These are phyloP conservation scores for Eugnorisma glareosa DNA, from an alignment of 2,888 invertebrate genomes.

Conservation along the genomic window DNA sequence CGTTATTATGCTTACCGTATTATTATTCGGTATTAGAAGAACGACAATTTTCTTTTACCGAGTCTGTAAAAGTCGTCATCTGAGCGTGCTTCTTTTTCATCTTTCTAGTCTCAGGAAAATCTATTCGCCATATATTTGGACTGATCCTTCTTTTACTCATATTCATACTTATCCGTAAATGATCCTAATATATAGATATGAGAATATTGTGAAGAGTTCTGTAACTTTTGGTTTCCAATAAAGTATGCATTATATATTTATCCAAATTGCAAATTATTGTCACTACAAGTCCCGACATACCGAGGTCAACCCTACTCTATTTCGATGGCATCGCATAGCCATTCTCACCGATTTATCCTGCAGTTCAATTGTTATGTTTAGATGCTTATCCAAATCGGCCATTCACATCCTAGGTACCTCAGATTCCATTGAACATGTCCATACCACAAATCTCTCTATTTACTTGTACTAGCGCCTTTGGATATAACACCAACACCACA, in stretches of 20 bases:
- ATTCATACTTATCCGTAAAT: background rate
- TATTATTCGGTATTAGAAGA: background rate
- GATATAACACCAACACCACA: conserved; percentile 51
- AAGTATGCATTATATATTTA: background rate
- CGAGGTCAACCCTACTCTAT: background rate
- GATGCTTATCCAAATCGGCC: conserved; percentile 20
- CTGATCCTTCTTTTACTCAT: background rate
- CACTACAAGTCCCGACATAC: background rate
- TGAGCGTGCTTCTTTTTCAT: background rate
- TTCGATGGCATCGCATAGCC: background rate
- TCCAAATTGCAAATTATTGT: background rate
- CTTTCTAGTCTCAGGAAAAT: background rate
- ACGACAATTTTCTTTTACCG: background rate
- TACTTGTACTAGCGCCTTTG: conserved; percentile 48
- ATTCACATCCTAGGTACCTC: conserved; percentile 22
- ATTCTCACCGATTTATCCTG: background rate
- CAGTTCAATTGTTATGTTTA: conserved; percentile 20
- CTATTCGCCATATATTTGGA: background rate
- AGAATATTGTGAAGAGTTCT: background rate
- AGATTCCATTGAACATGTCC: conserved; percentile 26
- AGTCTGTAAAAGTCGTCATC: background rate
- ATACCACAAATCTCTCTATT: conserved; percentile 53
- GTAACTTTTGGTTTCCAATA: background rate
- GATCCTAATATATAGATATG: background rate
- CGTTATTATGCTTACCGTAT: background rate